Conservation (phyloP, 2,888 invertebrate genomes). For the Notodonta dromedarius region DNA sequence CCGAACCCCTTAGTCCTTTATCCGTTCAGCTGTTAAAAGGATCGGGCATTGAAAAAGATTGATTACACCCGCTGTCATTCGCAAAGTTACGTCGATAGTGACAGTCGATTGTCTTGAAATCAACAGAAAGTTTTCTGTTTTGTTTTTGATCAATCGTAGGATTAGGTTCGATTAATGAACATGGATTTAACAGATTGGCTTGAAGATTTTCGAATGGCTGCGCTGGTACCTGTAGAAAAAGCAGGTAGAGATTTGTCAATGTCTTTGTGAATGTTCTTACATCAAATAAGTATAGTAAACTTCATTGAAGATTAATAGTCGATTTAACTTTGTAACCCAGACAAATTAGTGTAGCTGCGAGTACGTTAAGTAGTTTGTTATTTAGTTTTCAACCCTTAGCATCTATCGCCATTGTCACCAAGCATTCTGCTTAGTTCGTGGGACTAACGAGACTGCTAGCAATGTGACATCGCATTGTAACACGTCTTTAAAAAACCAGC, state of each 20-base stretch:
- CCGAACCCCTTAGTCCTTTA: conserved; percentile 36
- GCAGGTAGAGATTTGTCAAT: background rate
- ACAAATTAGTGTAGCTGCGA: too few species aligned
- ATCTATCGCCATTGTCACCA: too few species aligned
- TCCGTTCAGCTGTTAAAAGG: conserved; percentile 46
- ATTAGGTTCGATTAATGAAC: conserved; percentile 28
- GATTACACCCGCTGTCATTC: conserved; percentile 47
- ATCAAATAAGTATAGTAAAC: background rate
- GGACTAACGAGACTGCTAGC: too few species aligned
- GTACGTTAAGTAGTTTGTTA: too few species aligned
- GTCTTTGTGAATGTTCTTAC: background rate
- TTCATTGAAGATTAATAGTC: too few species aligned
- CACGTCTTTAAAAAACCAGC: too few species aligned
- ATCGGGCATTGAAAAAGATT: conserved; percentile 53
- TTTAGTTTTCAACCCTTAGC: too few species aligned
- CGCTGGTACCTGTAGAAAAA: background rate
- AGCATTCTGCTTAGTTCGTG: too few species aligned
- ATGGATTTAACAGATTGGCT: background rate
- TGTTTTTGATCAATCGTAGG: conserved; percentile 21
- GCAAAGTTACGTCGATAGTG: conserved; percentile 42
- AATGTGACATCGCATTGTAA: too few species aligned
- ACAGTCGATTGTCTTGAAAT: conserved; percentile 50
- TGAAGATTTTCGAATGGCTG: background rate
- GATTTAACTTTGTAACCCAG: too few species aligned
- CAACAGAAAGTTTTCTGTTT: conserved; percentile 23